These are phyloP conservation scores for Bombus confusus DNA, from an alignment of 1,140 invertebrate species.

Conservation along the genomic window DNA sequence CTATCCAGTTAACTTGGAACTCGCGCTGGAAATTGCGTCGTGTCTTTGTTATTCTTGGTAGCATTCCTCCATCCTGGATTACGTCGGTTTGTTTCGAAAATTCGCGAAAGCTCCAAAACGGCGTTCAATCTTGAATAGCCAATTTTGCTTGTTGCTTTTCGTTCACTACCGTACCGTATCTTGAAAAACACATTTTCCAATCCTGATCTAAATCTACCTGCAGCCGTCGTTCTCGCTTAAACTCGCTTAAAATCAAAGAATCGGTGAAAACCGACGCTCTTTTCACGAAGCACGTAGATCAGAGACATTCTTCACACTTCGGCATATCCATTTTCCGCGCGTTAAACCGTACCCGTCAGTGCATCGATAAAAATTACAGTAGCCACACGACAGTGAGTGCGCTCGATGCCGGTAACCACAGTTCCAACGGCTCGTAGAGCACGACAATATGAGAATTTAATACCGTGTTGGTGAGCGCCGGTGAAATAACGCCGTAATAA, in stretches of 20 bases:
- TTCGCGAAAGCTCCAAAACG: not conserved
- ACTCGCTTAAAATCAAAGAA: not conserved
- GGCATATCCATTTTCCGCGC: slow-evolving; percentile 11
- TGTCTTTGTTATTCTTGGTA: not conserved
- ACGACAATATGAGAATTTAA: slow-evolving; percentile 70
- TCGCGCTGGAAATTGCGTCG: not conserved
- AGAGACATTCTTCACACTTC: not conserved
- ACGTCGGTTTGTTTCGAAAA: not conserved
- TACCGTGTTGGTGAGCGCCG: slow-evolving; percentile 52
- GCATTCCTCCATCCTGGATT: not conserved
- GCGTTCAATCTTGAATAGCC: too few relatives aligned
- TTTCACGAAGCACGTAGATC: too few relatives aligned
- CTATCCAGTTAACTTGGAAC: not conserved
- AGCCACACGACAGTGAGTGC: slow-evolving; percentile 16
- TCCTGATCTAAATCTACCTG: too few relatives aligned
- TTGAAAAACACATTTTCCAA: too few relatives aligned
- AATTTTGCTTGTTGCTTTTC: too few relatives aligned
- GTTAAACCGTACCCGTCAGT: slow-evolving; percentile 36
- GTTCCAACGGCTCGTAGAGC: slow-evolving; percentile 50
- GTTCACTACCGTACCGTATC: too few relatives aligned
- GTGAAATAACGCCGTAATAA: slow-evolving; percentile 70
- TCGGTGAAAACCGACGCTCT: not conserved
- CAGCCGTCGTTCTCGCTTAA: too few relatives aligned
- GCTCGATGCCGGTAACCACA: slow-evolving; percentile 46
- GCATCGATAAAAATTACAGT: slow-evolving; percentile 66